Percentiles rank a stretch among this genome's conserved stretches.
phyloP scores from a whole-genome alignment of 2,888 invertebrate genomes.

The Pinctada fucata region DNA sequence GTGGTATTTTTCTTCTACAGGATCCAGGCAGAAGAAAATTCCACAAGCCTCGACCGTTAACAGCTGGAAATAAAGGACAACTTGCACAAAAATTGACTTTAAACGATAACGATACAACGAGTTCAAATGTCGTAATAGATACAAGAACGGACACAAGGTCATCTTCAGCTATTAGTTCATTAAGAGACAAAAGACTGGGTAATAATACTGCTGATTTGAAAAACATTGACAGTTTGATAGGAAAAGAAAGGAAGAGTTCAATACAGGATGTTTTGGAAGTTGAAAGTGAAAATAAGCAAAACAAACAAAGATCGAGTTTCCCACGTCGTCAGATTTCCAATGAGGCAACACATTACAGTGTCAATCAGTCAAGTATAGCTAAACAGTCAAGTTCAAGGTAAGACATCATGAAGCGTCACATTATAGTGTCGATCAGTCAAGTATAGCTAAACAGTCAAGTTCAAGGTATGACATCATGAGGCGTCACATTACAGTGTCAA shows the following conservation, averaged over 20 bases:
- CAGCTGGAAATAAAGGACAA: conserved; percentile 40
- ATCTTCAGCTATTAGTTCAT: background rate
- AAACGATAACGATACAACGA: background rate
- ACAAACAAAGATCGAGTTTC: conserved; percentile 21
- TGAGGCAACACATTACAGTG: conserved; percentile 54
- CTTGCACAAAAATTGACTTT: background rate
- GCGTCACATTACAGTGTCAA: too few relatives aligned
- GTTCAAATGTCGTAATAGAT: background rate
- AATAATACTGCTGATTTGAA: background rate
- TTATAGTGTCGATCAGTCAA: too few relatives aligned
- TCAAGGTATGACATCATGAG: too few relatives aligned
- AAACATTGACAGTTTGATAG: background rate
- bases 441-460: too few relatives aligned
- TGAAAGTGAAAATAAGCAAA: conserved; percentile 33
- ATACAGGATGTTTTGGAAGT: conserved; percentile 57
- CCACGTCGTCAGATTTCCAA: conserved; percentile 43
- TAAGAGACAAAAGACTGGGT: background rate
- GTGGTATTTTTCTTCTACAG: conserved; percentile 31
- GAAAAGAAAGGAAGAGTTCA: conserved; percentile 32
- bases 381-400: background rate
- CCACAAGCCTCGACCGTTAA: conserved; percentile 54
- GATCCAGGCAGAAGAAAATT: conserved; percentile 53
- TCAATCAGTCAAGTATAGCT: conserved; percentile 60
- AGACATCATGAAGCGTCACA: too few relatives aligned
- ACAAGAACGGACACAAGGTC: background rate